phyloP scores from a whole-genome alignment of 2,113 vertebrate genomes.

The Phalacrocorax aristotelis region DNA sequence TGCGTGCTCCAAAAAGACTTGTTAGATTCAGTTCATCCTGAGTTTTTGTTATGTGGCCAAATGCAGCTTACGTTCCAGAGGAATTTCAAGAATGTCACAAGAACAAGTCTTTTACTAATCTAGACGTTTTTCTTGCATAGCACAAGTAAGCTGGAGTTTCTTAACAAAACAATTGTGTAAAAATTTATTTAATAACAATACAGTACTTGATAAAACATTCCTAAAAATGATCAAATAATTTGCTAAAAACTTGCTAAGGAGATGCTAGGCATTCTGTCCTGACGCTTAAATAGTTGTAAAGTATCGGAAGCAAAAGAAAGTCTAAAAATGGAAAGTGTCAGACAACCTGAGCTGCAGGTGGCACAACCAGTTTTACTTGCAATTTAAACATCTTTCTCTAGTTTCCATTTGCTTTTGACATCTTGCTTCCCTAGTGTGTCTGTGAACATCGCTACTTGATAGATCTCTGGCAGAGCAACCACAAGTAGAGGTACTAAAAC shows the following conservation, averaged over 20 bases:
- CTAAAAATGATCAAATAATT: not conserved
- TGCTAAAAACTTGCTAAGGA: not conserved
- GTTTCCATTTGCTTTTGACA: not conserved
- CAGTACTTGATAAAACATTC: not conserved
- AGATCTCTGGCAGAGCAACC: not conserved
- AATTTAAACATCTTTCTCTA: not conserved
- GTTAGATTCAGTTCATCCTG: not conserved
- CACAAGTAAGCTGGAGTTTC: not conserved
- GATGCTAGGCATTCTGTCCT: not conserved
- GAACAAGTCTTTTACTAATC: not conserved
- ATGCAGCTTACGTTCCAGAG: not conserved
- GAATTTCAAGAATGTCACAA: not conserved
- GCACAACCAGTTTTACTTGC: not conserved
- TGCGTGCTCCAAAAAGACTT: not conserved
- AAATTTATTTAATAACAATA: not conserved
- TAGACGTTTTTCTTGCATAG: not conserved
- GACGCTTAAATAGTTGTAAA: not conserved
- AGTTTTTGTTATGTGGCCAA: not conserved
- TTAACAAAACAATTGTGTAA: not conserved
- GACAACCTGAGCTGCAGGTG: not conserved
- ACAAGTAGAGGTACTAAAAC: not conserved
- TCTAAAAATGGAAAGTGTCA: not conserved
- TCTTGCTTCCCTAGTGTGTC: not conserved
- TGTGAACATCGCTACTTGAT: not conserved
- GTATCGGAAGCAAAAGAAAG: not conserved